Base-by-base conservation (phyloP, 2,888 invertebrate species). In the Endomychus coccineus region DNA sequence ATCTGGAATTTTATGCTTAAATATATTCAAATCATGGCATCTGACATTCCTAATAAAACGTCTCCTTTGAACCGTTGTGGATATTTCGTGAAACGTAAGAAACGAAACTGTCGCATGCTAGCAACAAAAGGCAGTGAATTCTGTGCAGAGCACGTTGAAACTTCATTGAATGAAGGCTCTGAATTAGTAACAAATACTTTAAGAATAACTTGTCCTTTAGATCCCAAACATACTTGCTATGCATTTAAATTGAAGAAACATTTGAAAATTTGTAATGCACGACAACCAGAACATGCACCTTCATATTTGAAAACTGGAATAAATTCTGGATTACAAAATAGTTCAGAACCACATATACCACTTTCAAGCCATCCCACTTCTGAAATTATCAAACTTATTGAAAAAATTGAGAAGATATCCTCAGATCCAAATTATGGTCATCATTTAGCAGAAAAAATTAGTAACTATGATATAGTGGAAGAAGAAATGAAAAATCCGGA, bases 31-130 rank as follows among this genome's bases (percentile, higher is more conserved):
- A n/a, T n/a, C n/a, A n/a, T n/a, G n/a, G n/a, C n/a, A n/a, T n/a
- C n/a, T n/a, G n/a, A n/a, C n/a, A n/a, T n/a, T n/a, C n/a, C n/a
- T n/a, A n/a, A n/a, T n/a, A n/a, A n/a, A n/a, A n/a, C n/a, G n/a
- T n/a, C n/a, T n/a, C n/a, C n/a, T n/a, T n/a, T n/a, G n/a, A n/a
- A n/a, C n/a, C n/a, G 21, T 6, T 81, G 81, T 50, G 73, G 75
- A 38, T 74, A 71, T 62, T 84, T 75, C 58, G 80, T 86, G 0
- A 53, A 69, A 19, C 70, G 82, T 15, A 86, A 86, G 51, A 82
- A 82, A 54, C 71, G 86, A 2, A 74, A 73, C 43, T 86, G 86
- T 55, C 78, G 82, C 47, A 84, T 86, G 83, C 74, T 78, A 0
- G 77, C 81, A 3, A 75, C 75, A 43, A 69, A 73, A n/a, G 81